Conservation (phyloP, 2,888 invertebrate species). For the Morinoia aosen region DNA sequence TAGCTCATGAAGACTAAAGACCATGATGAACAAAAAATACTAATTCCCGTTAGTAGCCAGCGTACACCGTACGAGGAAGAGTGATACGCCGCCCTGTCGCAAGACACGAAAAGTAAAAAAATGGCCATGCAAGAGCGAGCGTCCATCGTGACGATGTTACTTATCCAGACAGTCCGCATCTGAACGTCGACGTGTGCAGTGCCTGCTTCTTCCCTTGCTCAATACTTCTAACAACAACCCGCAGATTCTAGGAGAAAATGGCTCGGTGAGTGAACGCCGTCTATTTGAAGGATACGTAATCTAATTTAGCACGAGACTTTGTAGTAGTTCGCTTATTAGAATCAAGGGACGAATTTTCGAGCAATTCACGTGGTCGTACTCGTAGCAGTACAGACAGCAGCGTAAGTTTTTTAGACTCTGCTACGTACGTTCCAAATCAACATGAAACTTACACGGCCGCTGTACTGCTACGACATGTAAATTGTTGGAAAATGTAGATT, state of each 20-base stretch:
- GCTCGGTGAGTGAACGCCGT: not conserved
- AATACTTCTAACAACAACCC: not conserved
- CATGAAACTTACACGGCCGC: too few relatives aligned
- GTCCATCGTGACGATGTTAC: not conserved
- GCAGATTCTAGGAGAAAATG: not conserved
- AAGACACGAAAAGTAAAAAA: not conserved
- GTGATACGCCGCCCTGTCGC: not conserved
- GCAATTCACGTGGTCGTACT: too few relatives aligned
- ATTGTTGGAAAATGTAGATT: too few relatives aligned
- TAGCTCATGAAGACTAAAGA: too few relatives aligned
- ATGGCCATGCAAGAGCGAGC: not conserved
- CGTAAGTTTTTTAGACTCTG: too few relatives aligned
- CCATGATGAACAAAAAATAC: not conserved
- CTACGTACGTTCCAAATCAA: too few relatives aligned
- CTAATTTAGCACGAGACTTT: too few relatives aligned
- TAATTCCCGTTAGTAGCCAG: not conserved
- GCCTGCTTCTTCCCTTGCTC: not conserved
- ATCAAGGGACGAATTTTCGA: too few relatives aligned
- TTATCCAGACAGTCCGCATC: not conserved
- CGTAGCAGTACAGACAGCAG: too few relatives aligned
- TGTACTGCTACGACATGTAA: too few relatives aligned
- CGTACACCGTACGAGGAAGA: not conserved
- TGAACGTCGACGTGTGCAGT: not conserved
- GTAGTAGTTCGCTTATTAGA: too few relatives aligned
- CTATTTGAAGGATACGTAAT: too few relatives aligned